phyloP scores from a whole-genome alignment of 2,113 vertebrate species.

The Miniopterus natalensis region DNA sequence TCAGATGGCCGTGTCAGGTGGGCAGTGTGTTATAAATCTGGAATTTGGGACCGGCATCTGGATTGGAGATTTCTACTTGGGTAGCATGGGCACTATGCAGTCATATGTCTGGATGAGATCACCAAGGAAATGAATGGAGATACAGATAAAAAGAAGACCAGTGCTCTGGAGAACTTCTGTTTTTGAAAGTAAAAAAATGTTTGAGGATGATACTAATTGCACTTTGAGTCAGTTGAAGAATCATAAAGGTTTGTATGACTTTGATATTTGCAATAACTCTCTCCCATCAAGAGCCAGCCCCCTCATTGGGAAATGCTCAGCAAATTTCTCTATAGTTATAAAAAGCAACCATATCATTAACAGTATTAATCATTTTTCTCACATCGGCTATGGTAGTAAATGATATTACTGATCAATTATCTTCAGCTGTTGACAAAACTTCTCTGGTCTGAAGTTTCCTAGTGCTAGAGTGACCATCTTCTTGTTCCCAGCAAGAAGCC shows the following conservation, averaged over 20 bases:
- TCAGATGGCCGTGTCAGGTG: background rate
- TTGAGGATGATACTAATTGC: background rate
- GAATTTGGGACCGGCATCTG: background rate
- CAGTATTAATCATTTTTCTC: background rate
- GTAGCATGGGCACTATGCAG: background rate
- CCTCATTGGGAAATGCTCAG: background rate
- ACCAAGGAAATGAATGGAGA: background rate
- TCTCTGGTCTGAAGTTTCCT: background rate
- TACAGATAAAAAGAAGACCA: background rate
- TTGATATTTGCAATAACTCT: background rate
- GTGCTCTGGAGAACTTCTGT: constrained; percentile 19
- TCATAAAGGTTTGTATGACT: background rate
- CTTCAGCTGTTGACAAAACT: background rate
- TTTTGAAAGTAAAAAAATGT: background rate
- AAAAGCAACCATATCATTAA: background rate
- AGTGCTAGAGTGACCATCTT: background rate
- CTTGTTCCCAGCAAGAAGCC: background rate
- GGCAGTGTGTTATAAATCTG: background rate
- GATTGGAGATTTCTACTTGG: background rate
- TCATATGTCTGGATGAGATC: background rate
- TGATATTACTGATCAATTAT: background rate
- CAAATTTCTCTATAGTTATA: background rate
- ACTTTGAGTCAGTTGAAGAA: constrained; percentile 10
- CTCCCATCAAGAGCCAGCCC: background rate
- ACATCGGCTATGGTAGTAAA: background rate